Evolutionary conservation across 2,888 invertebrate genomes (phyloP), one percentile per base, ranked within the genome.

Genomic region (Eremobia ochroleuca): DNA sequence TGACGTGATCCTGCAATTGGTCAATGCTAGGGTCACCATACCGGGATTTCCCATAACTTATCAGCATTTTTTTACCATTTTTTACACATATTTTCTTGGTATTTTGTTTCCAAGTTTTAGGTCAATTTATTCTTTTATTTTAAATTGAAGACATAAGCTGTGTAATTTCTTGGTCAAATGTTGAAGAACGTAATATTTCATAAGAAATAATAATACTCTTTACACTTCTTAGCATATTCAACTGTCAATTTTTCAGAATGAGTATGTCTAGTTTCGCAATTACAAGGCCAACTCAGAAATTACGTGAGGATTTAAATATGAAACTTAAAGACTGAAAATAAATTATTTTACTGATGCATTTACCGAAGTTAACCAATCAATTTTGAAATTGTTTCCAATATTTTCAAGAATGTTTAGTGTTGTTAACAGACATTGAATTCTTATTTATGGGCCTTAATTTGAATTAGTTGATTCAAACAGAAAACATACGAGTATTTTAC

Each of bases 1-100:
- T 96, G 95, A 95, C 95, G 96, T 91, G 93, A 93, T 91, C 90
- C 86, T 93, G 93, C 94, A 93, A 86, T 88, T 89, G 88, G 88
- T 85, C 93, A 94, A 90, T 83, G 83, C 78, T 87, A 84, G 85
- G 75, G 84, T 83, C 75, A 87, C 86, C 85, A 87, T 68, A 21
- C 71, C 49, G 73, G 58, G 58, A 70, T 58, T 76, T 70, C 18
- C 28, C 85, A 62, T 37, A 66, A 66, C n/a, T 40, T 31, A 43
- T 28, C 18, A 21, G 1, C 2, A 15, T 21, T 62, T 52, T n/a
- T 58, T 59, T 18, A 3, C 0, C 0, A 43, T 28, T 79, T 52
- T 43, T 4, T 4, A 21, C 15, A 52, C 25, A 28, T 0, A 67
- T n/a, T 46, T 59, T 55, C 5, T 25, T 43, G n/a, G 2, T 40